phyloP scores from a whole-genome alignment of 2,888 invertebrate species.

The Tenthredo scrophulariae region DNA sequence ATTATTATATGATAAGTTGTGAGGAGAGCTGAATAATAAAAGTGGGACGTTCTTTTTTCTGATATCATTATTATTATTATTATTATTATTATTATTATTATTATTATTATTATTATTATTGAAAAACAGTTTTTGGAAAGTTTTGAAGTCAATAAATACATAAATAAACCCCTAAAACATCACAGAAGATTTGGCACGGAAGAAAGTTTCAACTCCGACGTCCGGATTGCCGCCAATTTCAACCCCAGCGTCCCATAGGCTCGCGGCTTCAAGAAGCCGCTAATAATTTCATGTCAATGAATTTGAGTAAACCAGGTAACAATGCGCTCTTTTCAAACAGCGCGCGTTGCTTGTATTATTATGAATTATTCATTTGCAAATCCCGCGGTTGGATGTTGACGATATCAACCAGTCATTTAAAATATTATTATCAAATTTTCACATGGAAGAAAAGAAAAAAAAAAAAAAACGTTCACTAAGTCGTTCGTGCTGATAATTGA shows the following conservation, averaged over 20 bases:
- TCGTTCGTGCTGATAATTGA: neutral
- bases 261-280: constrained; percentile 74
- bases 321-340: constrained; percentile 79
- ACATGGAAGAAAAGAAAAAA: neutral
- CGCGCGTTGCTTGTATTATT: constrained; percentile 79
- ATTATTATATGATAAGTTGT: neutral
- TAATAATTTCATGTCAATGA: constrained; percentile 83
- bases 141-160: neutral
- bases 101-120: neutral
- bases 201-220: constrained; percentile 12
- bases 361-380: neutral
- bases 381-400: neutral
- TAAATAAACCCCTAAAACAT: constrained; percentile 21
- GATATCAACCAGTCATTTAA: neutral
- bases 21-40: neutral
- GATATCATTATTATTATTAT: constrained; percentile 1
- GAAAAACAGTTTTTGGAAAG: constrained; percentile 45
- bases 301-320: constrained; percentile 85
- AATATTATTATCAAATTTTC: neutral
- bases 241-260: constrained; percentile 21
- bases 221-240: constrained; percentile 49
- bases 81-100: constrained; percentile 10
- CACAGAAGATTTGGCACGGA: constrained; percentile 30
- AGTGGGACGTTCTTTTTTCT: constrained; percentile 9
- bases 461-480: neutral